Conservation (phyloP, 2,113 vertebrate genomes). For the Andinoacara biseriatus region DNA sequence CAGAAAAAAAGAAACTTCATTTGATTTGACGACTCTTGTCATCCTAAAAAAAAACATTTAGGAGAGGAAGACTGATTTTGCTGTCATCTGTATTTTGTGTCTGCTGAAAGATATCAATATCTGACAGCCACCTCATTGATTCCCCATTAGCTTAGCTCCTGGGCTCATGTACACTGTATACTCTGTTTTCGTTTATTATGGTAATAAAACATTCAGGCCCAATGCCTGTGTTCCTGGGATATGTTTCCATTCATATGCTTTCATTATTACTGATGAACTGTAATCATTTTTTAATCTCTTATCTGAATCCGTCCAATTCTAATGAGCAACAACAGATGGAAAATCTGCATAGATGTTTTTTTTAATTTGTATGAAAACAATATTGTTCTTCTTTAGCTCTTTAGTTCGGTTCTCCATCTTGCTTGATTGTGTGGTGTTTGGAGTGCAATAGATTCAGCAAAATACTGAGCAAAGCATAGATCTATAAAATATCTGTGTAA, state of each 20-base stretch:
- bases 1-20: slow-evolving; percentile 49
- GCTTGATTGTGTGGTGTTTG: slow-evolving; percentile 2
- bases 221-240: slow-evolving; percentile 24
- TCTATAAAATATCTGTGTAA: background rate
- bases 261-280: slow-evolving; percentile 65
- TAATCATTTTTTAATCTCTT: slow-evolving; percentile 66
- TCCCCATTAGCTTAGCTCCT: slow-evolving; percentile 58
- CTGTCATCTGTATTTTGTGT: slow-evolving; percentile 58
- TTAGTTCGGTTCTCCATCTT: slow-evolving; percentile 16
- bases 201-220: slow-evolving; percentile 64
- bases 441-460: background rate
- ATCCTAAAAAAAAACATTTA: slow-evolving; percentile 26
- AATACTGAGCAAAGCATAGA: background rate
- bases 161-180: slow-evolving; percentile 28
- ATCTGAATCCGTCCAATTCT: slow-evolving; percentile 54
- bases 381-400: slow-evolving; percentile 39
- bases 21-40: slow-evolving; percentile 37
- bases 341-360: slow-evolving; percentile 56
- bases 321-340: slow-evolving; percentile 67
- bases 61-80: slow-evolving; percentile 53
- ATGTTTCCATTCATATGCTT: slow-evolving; percentile 46
- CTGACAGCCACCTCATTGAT: slow-evolving; percentile 67
- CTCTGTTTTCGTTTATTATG: slow-evolving; percentile 48
- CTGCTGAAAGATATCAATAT: slow-evolving; percentile 59
- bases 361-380: slow-evolving; percentile 54